These are phyloP conservation scores for Oncorhynchus mykiss DNA, from an alignment of 2,113 vertebrate species.

Conservation along the genomic window DNA sequence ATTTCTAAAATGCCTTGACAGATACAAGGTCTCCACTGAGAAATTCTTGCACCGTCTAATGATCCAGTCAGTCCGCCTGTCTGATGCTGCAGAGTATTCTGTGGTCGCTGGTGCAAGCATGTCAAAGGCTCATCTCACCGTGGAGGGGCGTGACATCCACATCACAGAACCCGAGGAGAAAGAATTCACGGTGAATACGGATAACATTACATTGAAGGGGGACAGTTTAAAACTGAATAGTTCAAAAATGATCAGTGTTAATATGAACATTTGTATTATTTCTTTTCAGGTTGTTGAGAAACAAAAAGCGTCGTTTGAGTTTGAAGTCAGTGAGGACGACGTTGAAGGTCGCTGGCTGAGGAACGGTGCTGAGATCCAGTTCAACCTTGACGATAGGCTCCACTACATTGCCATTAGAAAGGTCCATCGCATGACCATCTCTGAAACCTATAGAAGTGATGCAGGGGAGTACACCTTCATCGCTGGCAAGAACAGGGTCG, in stretches of 20 bases:
- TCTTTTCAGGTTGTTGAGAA: conserved; percentile 86
- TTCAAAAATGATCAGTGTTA: not conserved
- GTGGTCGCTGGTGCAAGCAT: conserved; percentile 93
- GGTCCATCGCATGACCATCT: conserved; percentile 90
- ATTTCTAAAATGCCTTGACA: conserved; percentile 46
- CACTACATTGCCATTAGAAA: conserved; percentile 84
- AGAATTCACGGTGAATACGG: conserved; percentile 79
- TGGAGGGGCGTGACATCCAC: conserved; percentile 88
- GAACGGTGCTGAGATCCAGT: conserved; percentile 90
- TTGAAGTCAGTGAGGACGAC: conserved; percentile 96
- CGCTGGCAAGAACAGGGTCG: conserved; percentile 88
- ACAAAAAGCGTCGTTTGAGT: conserved; percentile 90
- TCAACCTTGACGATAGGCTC: conserved; percentile 84
- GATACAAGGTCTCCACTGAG: conserved; percentile 86
- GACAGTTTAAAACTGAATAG: not conserved
- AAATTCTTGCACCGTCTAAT: conserved; percentile 85
- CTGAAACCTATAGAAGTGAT: conserved; percentile 88
- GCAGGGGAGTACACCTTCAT: conserved; percentile 91
- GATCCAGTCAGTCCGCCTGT: conserved; percentile 84
- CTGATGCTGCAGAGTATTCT: conserved; percentile 88
- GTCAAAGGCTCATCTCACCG: conserved; percentile 82
- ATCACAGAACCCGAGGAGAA: conserved; percentile 80
- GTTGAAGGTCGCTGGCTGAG: conserved; percentile 92
- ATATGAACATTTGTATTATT: conserved; percentile 6
- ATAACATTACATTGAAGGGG: not conserved